A percentile compares a stretch with the other conserved stretches of the same genome.
phyloP scores from a whole-genome alignment of 2,888 invertebrate species.

The Pyrgus malvae region DNA sequence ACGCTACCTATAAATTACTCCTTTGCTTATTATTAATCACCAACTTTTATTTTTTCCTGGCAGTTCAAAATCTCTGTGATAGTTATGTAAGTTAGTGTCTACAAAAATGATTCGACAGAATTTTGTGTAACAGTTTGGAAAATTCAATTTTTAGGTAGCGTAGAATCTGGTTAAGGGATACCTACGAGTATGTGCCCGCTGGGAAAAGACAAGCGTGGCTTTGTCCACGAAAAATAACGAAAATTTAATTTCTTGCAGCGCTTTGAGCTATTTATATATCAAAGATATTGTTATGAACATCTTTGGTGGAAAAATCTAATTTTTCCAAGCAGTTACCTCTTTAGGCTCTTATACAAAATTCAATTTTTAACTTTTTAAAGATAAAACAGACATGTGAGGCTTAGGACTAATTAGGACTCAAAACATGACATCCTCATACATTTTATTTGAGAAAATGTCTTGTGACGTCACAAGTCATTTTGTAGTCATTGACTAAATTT shows the following conservation, averaged over 20 bases:
- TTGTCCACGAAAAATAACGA: conserved; percentile 2
- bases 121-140: not conserved
- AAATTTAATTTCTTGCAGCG: conserved; percentile 8
- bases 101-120: not conserved
- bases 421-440: too few species aligned
- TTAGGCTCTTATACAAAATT: not conserved
- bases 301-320: not conserved
- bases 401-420: too few species aligned
- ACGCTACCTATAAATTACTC: too few species aligned
- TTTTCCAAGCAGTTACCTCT: not conserved
- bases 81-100: not conserved
- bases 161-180: conserved; percentile 1
- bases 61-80: too few species aligned
- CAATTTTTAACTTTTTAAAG: too few species aligned
- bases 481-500: too few species aligned
- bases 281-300: conserved; percentile 1
- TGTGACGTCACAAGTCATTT: too few species aligned
- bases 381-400: too few species aligned
- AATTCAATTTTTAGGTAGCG: conserved; percentile 12
- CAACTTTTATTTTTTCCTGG: too few species aligned
- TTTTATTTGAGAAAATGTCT: too few species aligned
- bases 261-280: not conserved
- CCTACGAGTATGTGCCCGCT: not conserved
- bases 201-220: not conserved
- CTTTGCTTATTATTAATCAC: too few species aligned